These are phyloP conservation scores for Holothuria glaberrima DNA, from an alignment of 35 echinoderm and acorn worm species.

Conservation along the genomic window DNA sequence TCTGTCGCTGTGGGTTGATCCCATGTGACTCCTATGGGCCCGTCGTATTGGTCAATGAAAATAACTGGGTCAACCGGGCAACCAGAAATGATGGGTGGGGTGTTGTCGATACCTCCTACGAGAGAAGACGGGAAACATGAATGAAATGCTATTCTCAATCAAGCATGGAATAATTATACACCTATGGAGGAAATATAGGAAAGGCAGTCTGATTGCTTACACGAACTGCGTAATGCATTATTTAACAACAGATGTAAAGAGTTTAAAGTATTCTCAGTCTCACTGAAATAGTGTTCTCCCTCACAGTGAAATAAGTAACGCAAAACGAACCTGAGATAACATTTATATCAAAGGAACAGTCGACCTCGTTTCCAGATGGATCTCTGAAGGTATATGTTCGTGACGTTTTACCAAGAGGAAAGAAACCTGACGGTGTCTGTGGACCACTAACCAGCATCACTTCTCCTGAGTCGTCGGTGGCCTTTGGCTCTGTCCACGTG, in stretches of 20 bases:
- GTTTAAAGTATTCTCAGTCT: too few species aligned
- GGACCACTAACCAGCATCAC: neutral
- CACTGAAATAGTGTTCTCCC: too few species aligned
- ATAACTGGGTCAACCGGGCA: conserved; percentile 17
- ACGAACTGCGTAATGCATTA: too few species aligned
- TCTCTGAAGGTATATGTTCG: conserved; percentile 41
- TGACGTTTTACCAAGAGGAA: conserved; percentile 1
- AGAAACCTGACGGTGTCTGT: conserved; percentile 10
- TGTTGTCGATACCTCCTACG: too few species aligned
- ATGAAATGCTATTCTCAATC: too few species aligned
- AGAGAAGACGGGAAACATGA: too few species aligned
- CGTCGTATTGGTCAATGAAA: neutral
- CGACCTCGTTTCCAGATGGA: conserved; percentile 36
- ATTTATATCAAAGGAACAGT: conserved; percentile 53
- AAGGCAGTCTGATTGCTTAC: too few species aligned
- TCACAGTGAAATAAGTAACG: too few species aligned
- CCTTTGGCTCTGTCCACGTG: conserved; percentile 44
- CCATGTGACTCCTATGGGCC: conserved; percentile 39
- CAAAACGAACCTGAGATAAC: conserved; percentile 35
- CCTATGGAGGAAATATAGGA: too few species aligned
- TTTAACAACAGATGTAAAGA: too few species aligned
- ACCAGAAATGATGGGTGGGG: neutral
- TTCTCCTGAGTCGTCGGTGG: conserved; percentile 71
- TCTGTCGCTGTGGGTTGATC: too few species aligned
- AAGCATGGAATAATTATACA: too few species aligned